Conservation (phyloP, 2,113 vertebrate species). For the Pandion haliaetus region DNA sequence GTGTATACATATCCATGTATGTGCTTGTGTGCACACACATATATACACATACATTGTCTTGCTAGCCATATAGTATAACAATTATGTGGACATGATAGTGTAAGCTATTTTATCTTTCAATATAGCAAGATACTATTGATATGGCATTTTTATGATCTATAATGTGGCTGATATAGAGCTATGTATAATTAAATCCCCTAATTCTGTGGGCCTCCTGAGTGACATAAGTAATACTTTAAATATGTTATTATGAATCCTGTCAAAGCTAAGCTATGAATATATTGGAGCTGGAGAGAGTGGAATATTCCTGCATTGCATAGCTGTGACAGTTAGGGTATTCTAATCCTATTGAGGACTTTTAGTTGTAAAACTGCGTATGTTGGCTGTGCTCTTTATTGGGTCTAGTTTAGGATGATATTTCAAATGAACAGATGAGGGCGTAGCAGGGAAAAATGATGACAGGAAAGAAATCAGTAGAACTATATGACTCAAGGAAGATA, state of each 20-base stretch:
- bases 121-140: neutral
- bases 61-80: neutral
- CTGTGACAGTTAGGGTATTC: neutral
- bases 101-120: neutral
- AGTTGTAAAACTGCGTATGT: neutral
- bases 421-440: neutral
- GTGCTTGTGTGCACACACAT: neutral
- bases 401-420: neutral
- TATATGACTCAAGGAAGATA: neutral
- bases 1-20: neutral
- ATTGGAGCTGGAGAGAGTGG: neutral
- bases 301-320: neutral
- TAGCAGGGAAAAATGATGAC: neutral
- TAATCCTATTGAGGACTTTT: neutral
- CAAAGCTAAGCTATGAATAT: neutral
- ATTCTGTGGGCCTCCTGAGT: neutral
- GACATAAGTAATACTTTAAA: slow-evolving; percentile 43
- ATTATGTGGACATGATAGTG: neutral
- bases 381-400: neutral
- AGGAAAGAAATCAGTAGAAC: neutral
- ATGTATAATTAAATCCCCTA: neutral
- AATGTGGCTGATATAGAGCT: neutral
- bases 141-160: neutral
- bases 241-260: neutral
- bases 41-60: neutral